These are phyloP conservation scores for Macaca nemestrina DNA, from an alignment of 2,113 vertebrate genomes.

Conservation along the genomic window DNA sequence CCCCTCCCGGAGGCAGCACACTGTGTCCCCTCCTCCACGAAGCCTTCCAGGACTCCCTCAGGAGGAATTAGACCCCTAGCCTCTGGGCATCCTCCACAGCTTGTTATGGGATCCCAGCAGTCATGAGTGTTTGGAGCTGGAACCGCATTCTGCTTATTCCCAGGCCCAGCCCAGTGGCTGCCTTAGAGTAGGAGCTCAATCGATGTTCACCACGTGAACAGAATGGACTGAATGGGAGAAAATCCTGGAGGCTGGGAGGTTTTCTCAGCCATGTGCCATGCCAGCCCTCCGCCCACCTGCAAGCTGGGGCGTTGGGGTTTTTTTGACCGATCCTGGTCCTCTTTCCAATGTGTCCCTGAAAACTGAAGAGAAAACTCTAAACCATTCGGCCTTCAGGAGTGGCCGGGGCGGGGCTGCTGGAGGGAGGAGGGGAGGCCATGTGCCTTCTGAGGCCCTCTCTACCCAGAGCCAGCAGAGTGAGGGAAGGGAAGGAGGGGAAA, in stretches of 20 bases:
- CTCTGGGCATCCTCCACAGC: neutral
- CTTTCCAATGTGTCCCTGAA: neutral
- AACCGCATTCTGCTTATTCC: neutral
- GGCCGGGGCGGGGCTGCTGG: neutral
- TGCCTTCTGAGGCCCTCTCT: too few species aligned
- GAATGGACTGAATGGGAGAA: neutral
- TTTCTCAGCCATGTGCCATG: rapidly evolving
- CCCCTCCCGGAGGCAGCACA: neutral
- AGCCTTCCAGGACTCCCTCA: neutral
- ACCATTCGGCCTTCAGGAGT: neutral
- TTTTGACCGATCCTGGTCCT: neutral
- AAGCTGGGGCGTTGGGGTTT: neutral
- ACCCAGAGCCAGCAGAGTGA: neutral
- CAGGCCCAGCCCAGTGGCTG: neutral
- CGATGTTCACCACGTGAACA: rapidly evolving
- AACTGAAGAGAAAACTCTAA: neutral
- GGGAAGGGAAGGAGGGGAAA: neutral
- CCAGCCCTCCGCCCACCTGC: neutral
- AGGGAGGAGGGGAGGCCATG: rapidly evolving
- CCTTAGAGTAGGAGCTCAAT: neutral
- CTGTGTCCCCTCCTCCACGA: neutral
- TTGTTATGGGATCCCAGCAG: neutral
- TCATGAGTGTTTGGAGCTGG: neutral
- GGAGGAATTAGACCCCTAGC: neutral
- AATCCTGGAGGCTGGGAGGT: neutral